A percentile compares a stretch with the other conserved stretches of the same genome.
These are phyloP conservation scores for Ariopsis seemanni DNA, from an alignment of 2,113 vertebrate genomes.

Conservation along the genomic window DNA sequence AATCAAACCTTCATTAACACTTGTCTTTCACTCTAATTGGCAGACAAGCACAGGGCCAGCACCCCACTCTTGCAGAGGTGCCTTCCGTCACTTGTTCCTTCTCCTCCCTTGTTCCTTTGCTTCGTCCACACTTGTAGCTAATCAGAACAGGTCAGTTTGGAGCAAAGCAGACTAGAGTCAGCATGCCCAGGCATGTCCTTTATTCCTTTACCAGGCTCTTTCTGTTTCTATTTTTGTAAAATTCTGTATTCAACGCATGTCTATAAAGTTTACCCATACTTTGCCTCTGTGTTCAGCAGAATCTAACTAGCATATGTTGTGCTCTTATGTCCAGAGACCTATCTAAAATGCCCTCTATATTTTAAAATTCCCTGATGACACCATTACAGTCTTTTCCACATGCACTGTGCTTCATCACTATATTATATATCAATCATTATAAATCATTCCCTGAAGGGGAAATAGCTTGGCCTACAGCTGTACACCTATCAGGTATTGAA, in stretches of 20 bases:
- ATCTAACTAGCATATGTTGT: background rate
- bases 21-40: slow-evolving; percentile 71
- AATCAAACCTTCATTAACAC: slow-evolving; percentile 78
- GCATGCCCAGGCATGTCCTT: slow-evolving; percentile 32
- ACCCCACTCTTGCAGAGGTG: slow-evolving; percentile 51
- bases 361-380: too few relatives aligned
- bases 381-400: background rate
- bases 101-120: slow-evolving; percentile 19
- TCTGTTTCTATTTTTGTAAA: background rate
- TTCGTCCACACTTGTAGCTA: slow-evolving; percentile 51
- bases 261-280: background rate
- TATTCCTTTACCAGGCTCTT: background rate
- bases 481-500: slow-evolving; percentile 35
- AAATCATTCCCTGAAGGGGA: slow-evolving; percentile 14
- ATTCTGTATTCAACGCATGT: background rate
- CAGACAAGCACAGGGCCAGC: slow-evolving; percentile 60
- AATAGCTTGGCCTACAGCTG: slow-evolving; percentile 3
- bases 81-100: slow-evolving; percentile 38
- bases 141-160: slow-evolving; percentile 43
- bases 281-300: background rate
- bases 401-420: slow-evolving; percentile 17
- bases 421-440: slow-evolving; percentile 34
- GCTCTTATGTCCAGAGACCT: background rate
- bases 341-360: background rate
- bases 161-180: slow-evolving; percentile 31